phyloP scores from a whole-genome alignment of 2,888 invertebrate species.

The Petrolisthes manimaculis region DNA sequence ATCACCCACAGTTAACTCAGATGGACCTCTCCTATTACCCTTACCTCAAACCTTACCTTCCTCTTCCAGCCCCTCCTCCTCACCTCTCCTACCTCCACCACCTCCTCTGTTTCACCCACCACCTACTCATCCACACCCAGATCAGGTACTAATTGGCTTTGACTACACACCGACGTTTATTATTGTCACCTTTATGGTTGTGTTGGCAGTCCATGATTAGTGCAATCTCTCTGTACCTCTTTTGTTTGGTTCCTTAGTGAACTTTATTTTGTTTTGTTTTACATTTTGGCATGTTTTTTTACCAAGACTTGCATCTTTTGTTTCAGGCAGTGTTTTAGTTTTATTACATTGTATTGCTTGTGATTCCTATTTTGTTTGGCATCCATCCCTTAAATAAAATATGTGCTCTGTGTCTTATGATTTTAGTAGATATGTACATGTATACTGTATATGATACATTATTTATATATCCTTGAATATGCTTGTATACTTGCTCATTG shows the following conservation, averaged over 20 bases:
- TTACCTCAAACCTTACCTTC: slow-evolving; percentile 2
- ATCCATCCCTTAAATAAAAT: background rate
- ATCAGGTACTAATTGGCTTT: slow-evolving; percentile 60
- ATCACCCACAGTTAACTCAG: background rate
- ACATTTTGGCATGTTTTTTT: background rate
- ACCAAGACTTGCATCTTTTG: background rate
- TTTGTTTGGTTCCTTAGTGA: background rate
- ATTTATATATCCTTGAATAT: too few relatives aligned
- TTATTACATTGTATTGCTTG: background rate
- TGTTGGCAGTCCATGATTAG: background rate
- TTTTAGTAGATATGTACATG: background rate
- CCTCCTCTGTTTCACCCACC: slow-evolving; percentile 48
- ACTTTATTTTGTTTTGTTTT: background rate
- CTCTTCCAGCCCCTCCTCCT: slow-evolving; percentile 31
- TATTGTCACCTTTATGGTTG: background rate
- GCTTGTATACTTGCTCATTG: too few relatives aligned
- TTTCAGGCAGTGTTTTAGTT: slow-evolving; percentile 1
- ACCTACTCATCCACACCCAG: slow-evolving; percentile 41
- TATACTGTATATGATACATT: too few relatives aligned
- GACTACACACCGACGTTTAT: background rate
- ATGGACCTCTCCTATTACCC: background rate
- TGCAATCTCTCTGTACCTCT: background rate
- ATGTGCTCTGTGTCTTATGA: background rate
- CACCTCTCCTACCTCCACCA: slow-evolving; percentile 33
- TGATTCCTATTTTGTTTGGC: background rate